Percentiles rank a stretch among this genome's conserved stretches.
phyloP scores from a whole-genome alignment of 2,113 vertebrate species.

The cattle (Bos taurus) region ARS-UCD2.0 NC_037342.1:62787001-62787500 shows the following conservation, averaged over 20 bases:
- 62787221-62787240: background rate
- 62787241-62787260: background rate
- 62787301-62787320: background rate
- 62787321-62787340: background rate
- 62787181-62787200: background rate
- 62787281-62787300: background rate
- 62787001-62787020: background rate
- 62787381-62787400: background rate
- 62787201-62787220: background rate
- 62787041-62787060: accelerated
- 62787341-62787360: background rate
- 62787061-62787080: background rate
- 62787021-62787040: accelerated
- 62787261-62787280: background rate
- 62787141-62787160: background rate
- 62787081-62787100: background rate
- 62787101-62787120: background rate
- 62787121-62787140: background rate
- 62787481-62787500: background rate
- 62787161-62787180: background rate
- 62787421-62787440: background rate
- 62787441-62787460: background rate
- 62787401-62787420: background rate
- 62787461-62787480: background rate
- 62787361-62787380: background rate